phyloP scores from a whole-genome alignment of 2,888 invertebrate species.

The Drosophila anceps region DNA sequence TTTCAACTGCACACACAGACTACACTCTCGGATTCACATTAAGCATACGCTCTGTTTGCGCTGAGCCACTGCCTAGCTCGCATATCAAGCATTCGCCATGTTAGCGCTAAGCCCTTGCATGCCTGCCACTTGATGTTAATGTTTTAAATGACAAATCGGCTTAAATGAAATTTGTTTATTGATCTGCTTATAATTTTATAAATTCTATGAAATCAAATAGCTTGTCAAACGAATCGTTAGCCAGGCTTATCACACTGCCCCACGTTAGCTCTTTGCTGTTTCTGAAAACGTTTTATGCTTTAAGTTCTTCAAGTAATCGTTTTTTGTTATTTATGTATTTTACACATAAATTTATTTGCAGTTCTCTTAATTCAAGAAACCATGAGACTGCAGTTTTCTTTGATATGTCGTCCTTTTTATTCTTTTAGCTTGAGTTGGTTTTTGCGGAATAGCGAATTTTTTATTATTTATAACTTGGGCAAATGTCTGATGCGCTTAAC shows the following conservation, averaged over 20 bases:
- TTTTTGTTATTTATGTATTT: neutral
- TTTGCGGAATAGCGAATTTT: constrained; percentile 5
- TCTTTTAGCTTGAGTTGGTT: neutral
- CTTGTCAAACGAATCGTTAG: neutral
- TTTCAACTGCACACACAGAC: constrained; percentile 6
- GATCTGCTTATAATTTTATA: constrained; percentile 22
- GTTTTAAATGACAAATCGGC: constrained; percentile 55
- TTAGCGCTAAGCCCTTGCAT: neutral
- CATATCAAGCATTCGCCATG: neutral
- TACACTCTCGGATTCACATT: neutral
- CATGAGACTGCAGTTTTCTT: constrained; percentile 46
- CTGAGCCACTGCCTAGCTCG: neutral
- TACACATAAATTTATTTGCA: neutral
- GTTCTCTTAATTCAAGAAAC: constrained; percentile 3
- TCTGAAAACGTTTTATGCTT: neutral
- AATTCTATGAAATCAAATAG: neutral
- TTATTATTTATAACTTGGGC: constrained; percentile 43
- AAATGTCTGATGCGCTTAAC: constrained; percentile 48
- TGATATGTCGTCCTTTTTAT: neutral
- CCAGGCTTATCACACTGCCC: neutral
- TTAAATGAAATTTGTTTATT: constrained; percentile 20
- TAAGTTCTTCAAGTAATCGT: neutral
- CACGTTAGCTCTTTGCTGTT: neutral
- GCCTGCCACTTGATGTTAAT: constrained; percentile 12
- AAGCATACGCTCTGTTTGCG: neutral